phyloP scores from a whole-genome alignment of 2,113 vertebrate genomes.

The Podarcis raffonei region DNA sequence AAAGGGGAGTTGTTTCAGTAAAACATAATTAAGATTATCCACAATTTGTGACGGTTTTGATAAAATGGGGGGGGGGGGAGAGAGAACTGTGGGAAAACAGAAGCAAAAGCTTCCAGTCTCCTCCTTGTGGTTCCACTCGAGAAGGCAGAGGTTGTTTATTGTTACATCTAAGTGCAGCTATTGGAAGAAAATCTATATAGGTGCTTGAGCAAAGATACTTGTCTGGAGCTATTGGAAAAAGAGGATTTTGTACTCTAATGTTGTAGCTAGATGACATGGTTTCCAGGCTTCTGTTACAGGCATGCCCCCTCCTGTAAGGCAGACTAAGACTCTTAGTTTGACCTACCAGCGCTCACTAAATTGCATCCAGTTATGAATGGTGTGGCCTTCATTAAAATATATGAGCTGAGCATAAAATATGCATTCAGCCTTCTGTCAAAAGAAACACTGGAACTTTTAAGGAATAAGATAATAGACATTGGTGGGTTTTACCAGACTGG shows the following conservation, averaged over 20 bases:
- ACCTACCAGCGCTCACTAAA: neutral
- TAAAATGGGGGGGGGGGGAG: neutral
- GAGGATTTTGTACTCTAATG: neutral
- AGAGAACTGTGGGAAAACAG: neutral
- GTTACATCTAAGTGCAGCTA: neutral
- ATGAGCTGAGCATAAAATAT: neutral
- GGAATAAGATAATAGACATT: neutral
- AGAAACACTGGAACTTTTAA: neutral
- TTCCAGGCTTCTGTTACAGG: neutral
- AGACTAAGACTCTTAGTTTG: neutral
- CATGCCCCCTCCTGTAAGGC: neutral
- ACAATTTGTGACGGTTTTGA: neutral
- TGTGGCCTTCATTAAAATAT: neutral
- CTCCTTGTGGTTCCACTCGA: neutral
- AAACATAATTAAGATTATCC: neutral
- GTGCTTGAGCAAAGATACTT: neutral
- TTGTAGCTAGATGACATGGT: neutral
- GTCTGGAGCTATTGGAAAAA: neutral
- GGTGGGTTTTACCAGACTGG: neutral
- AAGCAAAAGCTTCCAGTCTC: neutral
- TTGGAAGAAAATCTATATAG: neutral
- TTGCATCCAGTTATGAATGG: neutral
- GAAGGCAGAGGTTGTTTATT: neutral
- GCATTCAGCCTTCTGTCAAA: neutral
- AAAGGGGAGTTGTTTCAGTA: neutral